Base-by-base conservation (phyloP, 2,113 vertebrate genomes). In the Salvelinus namaycush region DNA sequence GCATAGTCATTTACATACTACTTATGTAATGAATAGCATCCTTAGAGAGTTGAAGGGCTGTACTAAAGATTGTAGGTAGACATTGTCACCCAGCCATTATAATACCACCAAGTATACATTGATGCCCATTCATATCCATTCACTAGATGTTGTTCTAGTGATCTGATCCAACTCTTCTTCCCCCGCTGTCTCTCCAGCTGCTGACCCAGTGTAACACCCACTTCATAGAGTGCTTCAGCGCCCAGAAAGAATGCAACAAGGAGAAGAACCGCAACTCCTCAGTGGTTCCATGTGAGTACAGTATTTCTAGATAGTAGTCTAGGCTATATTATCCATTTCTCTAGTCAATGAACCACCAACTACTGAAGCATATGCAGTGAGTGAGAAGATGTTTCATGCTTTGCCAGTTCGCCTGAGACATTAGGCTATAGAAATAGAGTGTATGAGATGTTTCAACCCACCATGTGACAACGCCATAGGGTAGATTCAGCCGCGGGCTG, bases 211-310 rank as follows among this genome's bases (percentile, higher is more conserved):
- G 96, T 88, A 98, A 98, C 88, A 93, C 94, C 65, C 96, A 95
- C 81, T 97, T 96, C 0, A 92, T 95, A 84, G 97, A 99, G 84
- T 99, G 97, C 92, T 97, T 98, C 84, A 99, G 96, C 71, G 97
- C 97, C 82, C 96, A 98, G 91, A 99, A 99, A 86, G 96, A 99
- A 82, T 97, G 96, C 89, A 99, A 99, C 96, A 99, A 99, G 93
- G 97, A 97, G 84, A 99, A 99, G 93, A 99, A 99, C 93, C 96
- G 97, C 84, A 99, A 97, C 88, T 99, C 98, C 85, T 98, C 97
- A 3, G 97, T 99, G 3, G 96, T 99, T 90, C 97, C 97, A 9
- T 96, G 98, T 99, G 94, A 96, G 97, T 92, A 71, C 60, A 22
- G 77, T 73, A 73, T 22, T 70, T 85, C 67, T 7, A 12, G n/a